Evolutionary conservation across 2,888 invertebrate species (phyloP), one percentile per base, ranked within the genome.

Genomic region (Acanthosepion esculentum): DNA sequence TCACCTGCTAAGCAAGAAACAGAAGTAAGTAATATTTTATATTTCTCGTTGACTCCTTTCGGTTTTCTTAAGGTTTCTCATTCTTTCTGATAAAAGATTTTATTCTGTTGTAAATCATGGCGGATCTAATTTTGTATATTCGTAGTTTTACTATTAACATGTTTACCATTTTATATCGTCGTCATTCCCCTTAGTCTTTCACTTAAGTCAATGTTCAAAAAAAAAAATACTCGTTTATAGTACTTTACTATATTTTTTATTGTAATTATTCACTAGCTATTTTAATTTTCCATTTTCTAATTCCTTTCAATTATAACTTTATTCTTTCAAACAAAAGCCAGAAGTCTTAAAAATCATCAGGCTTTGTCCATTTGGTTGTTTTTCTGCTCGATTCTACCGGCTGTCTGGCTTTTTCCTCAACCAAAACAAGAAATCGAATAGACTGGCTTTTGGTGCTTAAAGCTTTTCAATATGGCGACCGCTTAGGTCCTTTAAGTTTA

Each of bases 1-100:
- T 94, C 94, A 48, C 94, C 94, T 55, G 94, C 94, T 26, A 94
- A 94, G 59, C 94, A 29, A 33, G 94, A 94, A 33, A 33, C 55
- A 59, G 94, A 94, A 55, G 94, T 94, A 64, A 55, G 94, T 94
- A 78, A n/a, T n/a, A n/a, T 18, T n/a, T 78, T 78, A 12, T 78
- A 78, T 78, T 78, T 33, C 15, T n/a, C n/a, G n/a, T 78, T 33
- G 23, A 20, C 23, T 59, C 59, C 20, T 59, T 59, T 59, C n/a
- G n/a, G n/a, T 78, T 33, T 78, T n/a, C 10, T 78, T 0, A n/a
- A 8, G 78, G n/a, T 78, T 78, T n/a, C n/a, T 10, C 12, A 29
- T 78, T 12, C 10, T 78, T 78, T 78, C 78, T n/a, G n/a, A 5
- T 78, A 15, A 78, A 64, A 20, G 12, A 8, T n/a, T 78, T 64